Conservation (phyloP, 2,888 invertebrate species). For the Beris morrisii region DNA sequence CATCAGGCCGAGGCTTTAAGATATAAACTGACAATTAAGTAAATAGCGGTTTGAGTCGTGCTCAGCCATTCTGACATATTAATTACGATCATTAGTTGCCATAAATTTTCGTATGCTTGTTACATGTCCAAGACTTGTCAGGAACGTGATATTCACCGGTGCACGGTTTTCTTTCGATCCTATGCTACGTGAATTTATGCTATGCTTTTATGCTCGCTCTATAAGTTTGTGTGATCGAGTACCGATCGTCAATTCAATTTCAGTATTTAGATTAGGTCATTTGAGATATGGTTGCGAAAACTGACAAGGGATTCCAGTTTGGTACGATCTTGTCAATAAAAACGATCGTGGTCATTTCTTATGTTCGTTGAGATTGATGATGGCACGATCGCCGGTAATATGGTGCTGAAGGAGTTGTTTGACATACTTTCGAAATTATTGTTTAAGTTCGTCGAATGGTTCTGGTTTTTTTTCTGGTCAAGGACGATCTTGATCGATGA, state of each 20-base stretch:
- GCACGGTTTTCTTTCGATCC: conserved; percentile 3
- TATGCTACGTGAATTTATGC: neutral
- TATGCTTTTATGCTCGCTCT: neutral
- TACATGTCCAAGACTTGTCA: conserved; percentile 40
- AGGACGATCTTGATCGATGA: no score
- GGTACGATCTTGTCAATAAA: conserved; percentile 14
- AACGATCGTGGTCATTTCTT: conserved; percentile 8
- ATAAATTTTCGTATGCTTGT: conserved; percentile 42
- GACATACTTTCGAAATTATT: no score
- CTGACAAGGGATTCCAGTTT: conserved; percentile 28
- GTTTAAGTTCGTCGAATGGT: no score
- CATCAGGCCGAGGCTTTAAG: neutral
- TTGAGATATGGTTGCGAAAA: conserved; percentile 30
- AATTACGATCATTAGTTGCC: conserved; percentile 44
- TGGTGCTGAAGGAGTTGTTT: no score
- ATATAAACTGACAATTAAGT: conserved; percentile 34
- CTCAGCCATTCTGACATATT: conserved; percentile 43
- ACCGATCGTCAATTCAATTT: conserved; percentile 22
- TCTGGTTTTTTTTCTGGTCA: no score
- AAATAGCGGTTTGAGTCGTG: conserved; percentile 38
- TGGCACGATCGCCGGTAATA: no score
- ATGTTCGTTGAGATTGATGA: conserved; percentile 2
- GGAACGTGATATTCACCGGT: conserved; percentile 34
- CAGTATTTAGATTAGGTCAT: conserved; percentile 28
- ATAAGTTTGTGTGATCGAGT: neutral